Evolutionary conservation across 2,888 invertebrate genomes (phyloP).

Genomic region (Volucella inanis): DNA sequence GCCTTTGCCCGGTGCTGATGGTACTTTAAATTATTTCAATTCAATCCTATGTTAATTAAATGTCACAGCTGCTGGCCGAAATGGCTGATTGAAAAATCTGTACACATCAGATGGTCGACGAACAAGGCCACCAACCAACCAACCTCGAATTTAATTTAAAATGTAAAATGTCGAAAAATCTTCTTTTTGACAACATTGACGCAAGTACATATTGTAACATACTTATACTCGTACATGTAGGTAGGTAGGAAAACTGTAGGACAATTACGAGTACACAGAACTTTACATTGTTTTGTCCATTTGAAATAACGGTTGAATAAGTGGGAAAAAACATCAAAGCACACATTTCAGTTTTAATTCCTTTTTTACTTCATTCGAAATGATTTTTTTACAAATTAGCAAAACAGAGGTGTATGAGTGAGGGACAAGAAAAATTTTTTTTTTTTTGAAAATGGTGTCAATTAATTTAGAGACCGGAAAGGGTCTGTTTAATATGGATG

Average conservation of each 20-base stretch:
- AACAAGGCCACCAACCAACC: conserved; percentile 4
- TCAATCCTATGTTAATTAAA: conserved; percentile 66
- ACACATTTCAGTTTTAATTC: neutral
- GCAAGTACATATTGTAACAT: neutral
- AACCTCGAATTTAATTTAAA: conserved; percentile 58
- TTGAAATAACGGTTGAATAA: neutral
- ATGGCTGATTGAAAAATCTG: conserved; percentile 65
- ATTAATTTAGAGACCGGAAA: too few relatives aligned
- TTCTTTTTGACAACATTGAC: conserved; percentile 14
- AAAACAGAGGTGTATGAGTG: too few relatives aligned
- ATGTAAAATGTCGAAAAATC: conserved; percentile 50
- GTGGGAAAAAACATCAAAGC: neutral
- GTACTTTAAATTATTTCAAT: conserved; percentile 24
- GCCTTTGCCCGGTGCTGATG: conserved; percentile 7
- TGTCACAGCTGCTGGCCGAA: conserved; percentile 55
- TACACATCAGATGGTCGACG: conserved; percentile 43
- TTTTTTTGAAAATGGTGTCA: too few relatives aligned
- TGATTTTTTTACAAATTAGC: neutral
- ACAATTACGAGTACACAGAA: neutral
- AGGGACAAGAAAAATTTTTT: too few relatives aligned
- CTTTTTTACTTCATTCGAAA: neutral
- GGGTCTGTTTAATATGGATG: too few relatives aligned
- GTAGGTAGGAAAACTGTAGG: too few relatives aligned
- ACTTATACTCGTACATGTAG: too few relatives aligned
- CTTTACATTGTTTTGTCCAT: neutral